phyloP scores from a whole-genome alignment of 2,797 vertebrate genomes.

The Betta splendens region DNA sequence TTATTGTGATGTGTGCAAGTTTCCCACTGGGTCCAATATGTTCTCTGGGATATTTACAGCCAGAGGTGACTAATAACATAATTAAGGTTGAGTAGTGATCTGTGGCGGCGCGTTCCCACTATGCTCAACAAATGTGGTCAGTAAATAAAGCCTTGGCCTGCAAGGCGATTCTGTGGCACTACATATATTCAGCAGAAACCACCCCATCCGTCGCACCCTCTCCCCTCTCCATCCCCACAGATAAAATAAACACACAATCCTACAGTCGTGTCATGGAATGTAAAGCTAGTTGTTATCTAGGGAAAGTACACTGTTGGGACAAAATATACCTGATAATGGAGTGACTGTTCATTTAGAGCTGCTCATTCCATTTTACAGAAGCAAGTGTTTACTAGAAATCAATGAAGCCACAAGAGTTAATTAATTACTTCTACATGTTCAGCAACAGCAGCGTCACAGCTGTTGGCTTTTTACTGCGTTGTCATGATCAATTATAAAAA shows the following conservation, averaged over 20 bases:
- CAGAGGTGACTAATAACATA: slow-evolving; percentile 76
- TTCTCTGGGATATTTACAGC: slow-evolving; percentile 76
- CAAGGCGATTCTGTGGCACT: slow-evolving; percentile 55
- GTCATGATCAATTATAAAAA: slow-evolving; percentile 3
- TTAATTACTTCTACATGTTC: slow-evolving; percentile 15
- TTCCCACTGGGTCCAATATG: slow-evolving; percentile 55
- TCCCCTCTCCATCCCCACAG: slow-evolving; percentile 13
- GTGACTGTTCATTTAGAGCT: slow-evolving; percentile 5
- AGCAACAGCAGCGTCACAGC: slow-evolving; percentile 13
- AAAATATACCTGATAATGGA: slow-evolving; percentile 21
- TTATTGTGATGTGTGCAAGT: slow-evolving; percentile 27
- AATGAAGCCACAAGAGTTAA: slow-evolving; percentile 17
- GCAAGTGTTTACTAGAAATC: not conserved
- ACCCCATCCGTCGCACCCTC: not conserved
- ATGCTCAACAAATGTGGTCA: slow-evolving; percentile 54
- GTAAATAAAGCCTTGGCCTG: slow-evolving; percentile 67
- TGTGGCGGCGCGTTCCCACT: slow-evolving; percentile 64
- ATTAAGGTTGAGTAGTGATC: slow-evolving; percentile 76
- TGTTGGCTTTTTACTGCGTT: slow-evolving; percentile 2
- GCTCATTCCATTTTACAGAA: slow-evolving; percentile 11
- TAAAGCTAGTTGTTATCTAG: slow-evolving; percentile 22
- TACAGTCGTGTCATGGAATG: slow-evolving; percentile 50
- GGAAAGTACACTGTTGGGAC: slow-evolving; percentile 16
- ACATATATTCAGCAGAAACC: slow-evolving; percentile 56
- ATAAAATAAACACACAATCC: slow-evolving; percentile 39